phyloP scores from a whole-genome alignment of 2,888 invertebrate genomes.

The Clunio marinus region DNA sequence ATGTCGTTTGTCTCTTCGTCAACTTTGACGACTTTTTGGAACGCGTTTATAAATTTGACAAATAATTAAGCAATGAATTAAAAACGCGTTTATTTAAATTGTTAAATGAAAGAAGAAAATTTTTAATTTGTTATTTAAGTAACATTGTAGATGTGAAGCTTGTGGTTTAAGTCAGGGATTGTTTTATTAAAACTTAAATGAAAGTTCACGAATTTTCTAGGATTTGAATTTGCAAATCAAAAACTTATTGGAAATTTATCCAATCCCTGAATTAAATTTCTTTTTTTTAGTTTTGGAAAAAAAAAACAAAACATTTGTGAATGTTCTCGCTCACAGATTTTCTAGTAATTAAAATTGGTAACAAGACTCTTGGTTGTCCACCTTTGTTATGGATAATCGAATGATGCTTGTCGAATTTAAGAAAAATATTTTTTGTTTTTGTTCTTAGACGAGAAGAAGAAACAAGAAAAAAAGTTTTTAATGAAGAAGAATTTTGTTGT shows the following conservation, averaged over 20 bases:
- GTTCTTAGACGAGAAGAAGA: not conserved
- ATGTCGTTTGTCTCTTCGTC: no score
- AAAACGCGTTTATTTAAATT: no score
- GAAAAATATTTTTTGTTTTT: constrained; percentile 20
- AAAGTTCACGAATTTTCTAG: not conserved
- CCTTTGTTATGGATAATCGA: not conserved
- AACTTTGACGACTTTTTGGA: no score
- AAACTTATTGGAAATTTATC: not conserved
- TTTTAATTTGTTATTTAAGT: no score
- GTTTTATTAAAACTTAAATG: no score
- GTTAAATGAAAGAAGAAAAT: no score
- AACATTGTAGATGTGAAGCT: no score
- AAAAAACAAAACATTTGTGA: not conserved
- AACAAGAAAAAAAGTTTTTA: not conserved
- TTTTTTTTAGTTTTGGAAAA: no score
- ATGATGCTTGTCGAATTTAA: constrained; percentile 28
- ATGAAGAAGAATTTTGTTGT: constrained; percentile 14
- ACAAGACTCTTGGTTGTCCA: not conserved
- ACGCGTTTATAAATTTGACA: no score
- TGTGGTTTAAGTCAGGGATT: no score
- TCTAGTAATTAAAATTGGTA: not conserved
- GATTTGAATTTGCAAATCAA: not conserved
- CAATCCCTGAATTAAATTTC: no score
- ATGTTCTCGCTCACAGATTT: not conserved
- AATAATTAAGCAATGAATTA: no score